phyloP scores from a whole-genome alignment of 2,113 vertebrate species.

The Thymallus thymallus region DNA sequence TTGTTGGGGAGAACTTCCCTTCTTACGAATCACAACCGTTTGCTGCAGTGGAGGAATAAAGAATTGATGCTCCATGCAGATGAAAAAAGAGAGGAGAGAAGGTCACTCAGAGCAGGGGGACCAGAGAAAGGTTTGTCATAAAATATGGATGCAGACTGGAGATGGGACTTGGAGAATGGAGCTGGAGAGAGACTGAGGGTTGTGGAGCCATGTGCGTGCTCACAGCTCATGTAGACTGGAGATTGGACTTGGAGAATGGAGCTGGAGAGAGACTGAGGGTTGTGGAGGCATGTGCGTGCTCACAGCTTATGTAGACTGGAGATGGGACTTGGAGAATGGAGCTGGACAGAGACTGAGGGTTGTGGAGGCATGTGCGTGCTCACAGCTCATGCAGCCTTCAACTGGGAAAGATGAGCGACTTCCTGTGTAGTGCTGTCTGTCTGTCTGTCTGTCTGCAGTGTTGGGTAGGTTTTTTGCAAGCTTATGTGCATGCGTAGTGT shows the following conservation, averaged over 20 bases:
- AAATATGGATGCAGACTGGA: slow-evolving; percentile 68
- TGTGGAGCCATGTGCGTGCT: slow-evolving; percentile 46
- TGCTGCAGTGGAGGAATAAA: no score
- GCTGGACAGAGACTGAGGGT: slow-evolving; percentile 36
- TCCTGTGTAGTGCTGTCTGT: slow-evolving; percentile 11
- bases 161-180: slow-evolving; percentile 37
- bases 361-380: slow-evolving; percentile 45
- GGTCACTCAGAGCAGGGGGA: slow-evolving; percentile 48
- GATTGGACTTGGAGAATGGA: slow-evolving; percentile 37
- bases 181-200: slow-evolving; percentile 36
- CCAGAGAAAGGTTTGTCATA: slow-evolving; percentile 65
- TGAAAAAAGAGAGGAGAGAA: slow-evolving; percentile 57
- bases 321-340: slow-evolving; percentile 37
- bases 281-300: slow-evolving; percentile 45
- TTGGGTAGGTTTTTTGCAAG: slow-evolving; percentile 2
- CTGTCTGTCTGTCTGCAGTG: slow-evolving; percentile 9
- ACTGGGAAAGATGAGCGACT: slow-evolving; percentile 46
- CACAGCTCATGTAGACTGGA: slow-evolving; percentile 53
- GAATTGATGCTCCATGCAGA: slow-evolving; percentile 19
- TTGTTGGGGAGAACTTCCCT: no score
- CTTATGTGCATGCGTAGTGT: not conserved
- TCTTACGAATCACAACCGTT: no score
- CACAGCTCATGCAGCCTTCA: not conserved
- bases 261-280: slow-evolving; percentile 36
- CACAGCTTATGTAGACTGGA: slow-evolving; percentile 53